phyloP scores from a whole-genome alignment of 2,888 invertebrate genomes.

The Acanthacorydalis orientalis region DNA sequence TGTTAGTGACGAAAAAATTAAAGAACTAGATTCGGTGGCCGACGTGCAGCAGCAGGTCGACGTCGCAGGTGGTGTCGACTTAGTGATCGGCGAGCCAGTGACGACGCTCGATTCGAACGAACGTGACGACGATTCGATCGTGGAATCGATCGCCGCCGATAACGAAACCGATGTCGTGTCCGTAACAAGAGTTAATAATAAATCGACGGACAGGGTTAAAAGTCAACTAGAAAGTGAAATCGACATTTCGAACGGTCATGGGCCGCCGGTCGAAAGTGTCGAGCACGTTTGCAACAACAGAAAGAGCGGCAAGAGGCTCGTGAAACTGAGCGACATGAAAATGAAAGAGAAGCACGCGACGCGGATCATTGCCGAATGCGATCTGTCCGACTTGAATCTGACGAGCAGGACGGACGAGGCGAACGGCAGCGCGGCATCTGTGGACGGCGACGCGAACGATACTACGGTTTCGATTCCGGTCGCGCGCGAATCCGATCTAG shows the following conservation, averaged over 20 bases:
- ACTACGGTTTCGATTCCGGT: conserved; percentile 7
- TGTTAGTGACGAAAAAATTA: no score
- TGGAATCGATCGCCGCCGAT: not conserved
- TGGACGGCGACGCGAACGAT: conserved; percentile 6
- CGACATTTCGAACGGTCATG: no score
- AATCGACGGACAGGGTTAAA: not conserved
- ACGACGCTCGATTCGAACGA: not conserved
- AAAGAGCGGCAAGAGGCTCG: not conserved
- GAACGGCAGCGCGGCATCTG: not conserved
- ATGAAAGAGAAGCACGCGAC: not conserved
- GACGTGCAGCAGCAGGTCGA: not conserved
- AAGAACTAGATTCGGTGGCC: no score
- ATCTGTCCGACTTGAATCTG: not conserved
- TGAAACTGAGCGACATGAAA: not conserved
- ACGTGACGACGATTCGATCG: not conserved
- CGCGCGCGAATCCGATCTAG: conserved; percentile 12
- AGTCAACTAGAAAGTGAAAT: not conserved
- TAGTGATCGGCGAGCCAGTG: not conserved
- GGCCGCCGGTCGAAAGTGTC: no score
- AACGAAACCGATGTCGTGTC: not conserved
- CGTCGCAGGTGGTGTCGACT: conserved; percentile 7
- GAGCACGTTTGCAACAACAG: not conserved
- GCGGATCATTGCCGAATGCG: conserved; percentile 1
- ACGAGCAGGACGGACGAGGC: conserved; percentile 1
- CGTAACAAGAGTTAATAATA: not conserved